phyloP scores from a whole-genome alignment of 2,113 vertebrate species.

The Thinocorus orbignyianus region DNA sequence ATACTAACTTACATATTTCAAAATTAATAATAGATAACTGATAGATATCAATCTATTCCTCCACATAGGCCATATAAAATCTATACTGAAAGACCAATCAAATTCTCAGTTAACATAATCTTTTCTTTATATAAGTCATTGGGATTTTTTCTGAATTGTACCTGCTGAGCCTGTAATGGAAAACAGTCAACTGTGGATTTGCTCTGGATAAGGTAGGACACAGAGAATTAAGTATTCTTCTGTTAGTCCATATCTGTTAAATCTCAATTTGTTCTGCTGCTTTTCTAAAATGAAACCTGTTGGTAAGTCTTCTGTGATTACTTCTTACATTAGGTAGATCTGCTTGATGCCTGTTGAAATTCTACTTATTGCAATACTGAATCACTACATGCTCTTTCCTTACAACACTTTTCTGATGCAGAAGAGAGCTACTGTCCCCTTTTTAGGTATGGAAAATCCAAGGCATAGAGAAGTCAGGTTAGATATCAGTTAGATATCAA shows the following conservation, averaged over 20 bases:
- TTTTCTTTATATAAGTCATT: neutral
- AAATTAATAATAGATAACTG: neutral
- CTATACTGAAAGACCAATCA: neutral
- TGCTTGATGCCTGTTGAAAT: neutral
- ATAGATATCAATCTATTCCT: neutral
- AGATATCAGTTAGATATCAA: neutral
- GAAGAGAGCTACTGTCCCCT: neutral
- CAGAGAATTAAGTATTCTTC: neutral
- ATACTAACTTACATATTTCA: neutral
- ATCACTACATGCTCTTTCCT: neutral
- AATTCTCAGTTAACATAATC: neutral
- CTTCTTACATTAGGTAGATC: neutral
- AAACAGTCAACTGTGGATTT: neutral
- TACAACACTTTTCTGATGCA: neutral
- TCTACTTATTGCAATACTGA: neutral
- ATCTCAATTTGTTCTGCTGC: neutral
- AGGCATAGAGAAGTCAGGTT: neutral
- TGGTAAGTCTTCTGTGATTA: neutral
- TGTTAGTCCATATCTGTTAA: neutral
- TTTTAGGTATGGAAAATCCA: neutral
- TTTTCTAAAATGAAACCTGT: neutral
- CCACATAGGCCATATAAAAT: neutral
- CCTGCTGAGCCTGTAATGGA: neutral
- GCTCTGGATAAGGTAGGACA: neutral
- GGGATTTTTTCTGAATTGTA: neutral